phyloP scores from a whole-genome alignment of 2,113 vertebrate species.

The Hyla sarda region DNA sequence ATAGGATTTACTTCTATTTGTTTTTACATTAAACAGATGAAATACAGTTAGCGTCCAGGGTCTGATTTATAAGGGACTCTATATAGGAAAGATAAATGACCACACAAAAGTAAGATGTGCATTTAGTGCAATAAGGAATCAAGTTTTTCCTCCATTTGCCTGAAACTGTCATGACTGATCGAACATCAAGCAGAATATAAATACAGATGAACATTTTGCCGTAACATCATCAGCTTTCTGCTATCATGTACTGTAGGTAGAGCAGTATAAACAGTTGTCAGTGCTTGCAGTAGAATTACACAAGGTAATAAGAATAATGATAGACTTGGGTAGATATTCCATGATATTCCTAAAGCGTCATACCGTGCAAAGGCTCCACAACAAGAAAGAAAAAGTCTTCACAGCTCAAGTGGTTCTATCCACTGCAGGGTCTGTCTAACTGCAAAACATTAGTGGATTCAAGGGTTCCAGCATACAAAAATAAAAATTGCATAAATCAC shows the following conservation, averaged over 20 bases:
- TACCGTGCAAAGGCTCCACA: conserved; percentile 4
- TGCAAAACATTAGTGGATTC: conserved; percentile 69
- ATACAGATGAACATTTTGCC: conserved; percentile 63
- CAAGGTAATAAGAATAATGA: neutral
- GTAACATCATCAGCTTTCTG: conserved; percentile 62
- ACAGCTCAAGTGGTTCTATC: conserved; percentile 16
- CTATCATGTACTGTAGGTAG: conserved; percentile 4
- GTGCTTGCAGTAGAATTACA: neutral
- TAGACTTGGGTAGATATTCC: neutral
- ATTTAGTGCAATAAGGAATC: conserved; percentile 84
- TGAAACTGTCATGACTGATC: conserved; percentile 63
- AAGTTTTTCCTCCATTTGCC: conserved; percentile 69
- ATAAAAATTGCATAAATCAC: conserved; percentile 78
- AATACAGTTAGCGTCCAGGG: conserved; percentile 24
- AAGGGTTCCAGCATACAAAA: conserved; percentile 72
- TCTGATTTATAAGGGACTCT: neutral
- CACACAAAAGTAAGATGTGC: conserved; percentile 71
- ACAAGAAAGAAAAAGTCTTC: neutral
- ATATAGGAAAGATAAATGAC: neutral
- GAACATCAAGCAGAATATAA: conserved; percentile 65
- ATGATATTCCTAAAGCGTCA: conserved; percentile 13
- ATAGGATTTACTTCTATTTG: neutral
- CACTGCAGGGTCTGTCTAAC: conserved; percentile 64
- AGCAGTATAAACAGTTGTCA: conserved; percentile 10
- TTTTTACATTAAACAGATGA: conserved; percentile 44